Evolutionary conservation across 1,140 invertebrate species (phyloP).

Genomic region (Littorina saxatilis): DNA sequence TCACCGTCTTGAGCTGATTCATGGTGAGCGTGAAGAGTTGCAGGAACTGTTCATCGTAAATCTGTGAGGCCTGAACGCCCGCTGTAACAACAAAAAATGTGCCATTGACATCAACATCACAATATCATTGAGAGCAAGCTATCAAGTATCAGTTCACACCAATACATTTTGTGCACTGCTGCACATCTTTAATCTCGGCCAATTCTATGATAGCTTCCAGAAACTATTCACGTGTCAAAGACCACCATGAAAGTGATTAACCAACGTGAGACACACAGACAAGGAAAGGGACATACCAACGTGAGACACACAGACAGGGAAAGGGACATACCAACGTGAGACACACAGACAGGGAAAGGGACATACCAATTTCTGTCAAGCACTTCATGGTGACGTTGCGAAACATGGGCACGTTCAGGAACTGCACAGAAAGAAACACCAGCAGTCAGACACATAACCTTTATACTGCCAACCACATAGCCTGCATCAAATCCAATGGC

Average conservation of each 20-base stretch:
- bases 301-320: no score
- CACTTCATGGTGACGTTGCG: constrained; percentile 99
- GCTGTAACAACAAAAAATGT: constrained; percentile 79
- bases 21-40: constrained; percentile 93
- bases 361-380: constrained; percentile 92
- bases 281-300: no score
- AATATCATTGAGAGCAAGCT: background rate
- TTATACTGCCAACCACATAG: no score
- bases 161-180: background rate
- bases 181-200: no score
- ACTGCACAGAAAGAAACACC: constrained; percentile 80
- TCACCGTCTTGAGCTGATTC: constrained; percentile 87
- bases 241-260: no score
- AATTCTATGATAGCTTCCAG: no score
- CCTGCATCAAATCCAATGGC: no score
- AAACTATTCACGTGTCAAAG: no score
- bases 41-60: constrained; percentile 95
- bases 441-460: no score
- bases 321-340: no score
- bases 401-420: constrained; percentile 98
- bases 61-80: constrained; percentile 86
- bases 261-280: no score
- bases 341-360: background rate
- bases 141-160: background rate
- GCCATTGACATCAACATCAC: no score